A percentile compares a stretch with the other conserved stretches of the same genome.
phyloP scores from a whole-genome alignment of 2,888 invertebrate species.

The Altica lythri region DNA sequence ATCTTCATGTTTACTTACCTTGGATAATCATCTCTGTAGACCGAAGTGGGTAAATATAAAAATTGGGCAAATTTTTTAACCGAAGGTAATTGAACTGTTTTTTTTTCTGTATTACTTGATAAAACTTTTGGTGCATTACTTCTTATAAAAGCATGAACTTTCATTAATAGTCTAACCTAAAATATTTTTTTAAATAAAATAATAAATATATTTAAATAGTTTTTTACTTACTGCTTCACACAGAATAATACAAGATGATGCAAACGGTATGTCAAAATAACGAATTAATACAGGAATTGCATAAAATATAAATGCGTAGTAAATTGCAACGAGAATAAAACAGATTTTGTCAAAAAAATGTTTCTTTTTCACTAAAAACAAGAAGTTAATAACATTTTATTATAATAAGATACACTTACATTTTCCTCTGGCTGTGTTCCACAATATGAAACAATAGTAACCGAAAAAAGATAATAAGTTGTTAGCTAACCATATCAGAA shows the following conservation, averaged over 20 bases:
- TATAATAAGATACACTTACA: constrained; percentile 45
- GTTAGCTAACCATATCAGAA: constrained; percentile 7
- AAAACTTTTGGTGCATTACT: constrained; percentile 69
- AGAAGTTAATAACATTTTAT: neutral
- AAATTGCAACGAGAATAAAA: constrained; percentile 48
- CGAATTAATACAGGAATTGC: constrained; percentile 55
- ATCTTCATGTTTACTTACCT: constrained; percentile 60
- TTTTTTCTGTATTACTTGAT: constrained; percentile 56
- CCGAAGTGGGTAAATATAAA: constrained; percentile 83
- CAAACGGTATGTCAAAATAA: constrained; percentile 59
- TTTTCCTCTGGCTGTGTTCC: constrained; percentile 56
- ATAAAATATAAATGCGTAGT: constrained; percentile 52
- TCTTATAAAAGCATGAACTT: constrained; percentile 79
- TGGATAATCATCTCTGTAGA: constrained; percentile 84
- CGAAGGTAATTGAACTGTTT: constrained; percentile 58
- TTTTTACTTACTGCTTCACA: constrained; percentile 61
- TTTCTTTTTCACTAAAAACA: neutral
- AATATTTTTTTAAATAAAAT: neutral
- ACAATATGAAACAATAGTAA: constrained; percentile 52
- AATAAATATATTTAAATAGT: neutral
- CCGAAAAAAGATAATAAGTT: constrained; percentile 1
- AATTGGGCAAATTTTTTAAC: constrained; percentile 82
- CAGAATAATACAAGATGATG: constrained; percentile 61
- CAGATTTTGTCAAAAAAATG: constrained; percentile 22
- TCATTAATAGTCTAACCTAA: constrained; percentile 81